Evolutionary conservation across 2,797 vertebrate species (phyloP), one percentile per base, ranked within the genome.

Genomic region (Artibeus lituratus): DNA sequence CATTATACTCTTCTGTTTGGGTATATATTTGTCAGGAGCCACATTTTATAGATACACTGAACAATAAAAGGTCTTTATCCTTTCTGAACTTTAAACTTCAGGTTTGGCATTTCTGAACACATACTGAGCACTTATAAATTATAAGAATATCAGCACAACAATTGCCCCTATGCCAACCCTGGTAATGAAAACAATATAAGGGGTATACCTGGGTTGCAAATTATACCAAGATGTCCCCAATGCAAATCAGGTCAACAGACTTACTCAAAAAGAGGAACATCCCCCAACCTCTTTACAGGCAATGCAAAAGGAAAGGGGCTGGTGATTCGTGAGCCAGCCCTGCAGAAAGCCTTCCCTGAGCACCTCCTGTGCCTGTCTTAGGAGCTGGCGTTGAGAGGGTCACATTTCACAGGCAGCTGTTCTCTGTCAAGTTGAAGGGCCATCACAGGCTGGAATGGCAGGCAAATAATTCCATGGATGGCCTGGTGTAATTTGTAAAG

Each of bases 371-470:
- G 69, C 44, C 67, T 57, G 84, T 12, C 10, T 12, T 9, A 9
- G 35, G 70, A n/a, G 26, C 69, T 77, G 37, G 49, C 9, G 24
- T 1, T 15, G n/a, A n/a, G 10, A 59, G 37, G 92, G 67, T 81
- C 53, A 39, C 77, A 53, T 73, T 88, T 83, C 92, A 92, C 29
- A 19, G 65, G 78, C 95, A 77, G 90, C 88, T 96, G 92, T 39
- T 90, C 76, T 62, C 67, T 16, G 44, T 95, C 84, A 81, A 65
- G 37, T 37, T 90, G 39, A 92, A 96, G 94, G 91, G 72, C 94
- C 77, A 47, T 0, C 9, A 26, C 59, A 7, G 83, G 51, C 72
- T 80, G 59, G 19, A 94, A 92, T 91, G 82, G 29, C 84, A 87
- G 72, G 59, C 10, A 5, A 69, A 10, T 65, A 35, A 82, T 42